Conservation (phyloP, 2,888 invertebrate species). For the Morpho helenor region DNA sequence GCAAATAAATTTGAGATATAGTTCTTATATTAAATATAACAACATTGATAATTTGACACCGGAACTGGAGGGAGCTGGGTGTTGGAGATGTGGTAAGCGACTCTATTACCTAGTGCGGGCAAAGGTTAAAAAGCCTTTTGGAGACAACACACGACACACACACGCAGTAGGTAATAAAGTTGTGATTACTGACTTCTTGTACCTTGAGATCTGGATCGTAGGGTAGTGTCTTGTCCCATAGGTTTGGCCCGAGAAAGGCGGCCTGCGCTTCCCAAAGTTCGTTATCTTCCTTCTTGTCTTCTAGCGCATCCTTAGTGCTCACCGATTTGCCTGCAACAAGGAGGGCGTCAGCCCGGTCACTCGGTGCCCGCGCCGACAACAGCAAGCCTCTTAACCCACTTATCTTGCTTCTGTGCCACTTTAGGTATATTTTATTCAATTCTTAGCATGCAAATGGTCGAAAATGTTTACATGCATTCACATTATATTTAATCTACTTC, state of each 20-base stretch:
- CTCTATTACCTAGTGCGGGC: conserved; percentile 67
- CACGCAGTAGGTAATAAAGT: conserved; percentile 69
- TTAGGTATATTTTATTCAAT: too few species aligned
- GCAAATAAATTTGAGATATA: not conserved
- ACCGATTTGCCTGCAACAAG: conserved; percentile 82
- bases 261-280: conserved; percentile 96
- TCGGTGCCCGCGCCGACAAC: conserved; percentile 38
- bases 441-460: too few species aligned
- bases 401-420: conserved; percentile 9
- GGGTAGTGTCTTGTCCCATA: conserved; percentile 96
- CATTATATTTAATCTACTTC: too few species aligned
- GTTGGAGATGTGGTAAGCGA: conserved; percentile 31
- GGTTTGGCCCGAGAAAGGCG: conserved; percentile 96
- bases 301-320: conserved; percentile 80
- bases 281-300: conserved; percentile 89
- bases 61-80: conserved; percentile 3
- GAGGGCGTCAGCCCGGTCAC: conserved; percentile 55
- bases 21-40: conserved; percentile 1
- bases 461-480: too few species aligned
- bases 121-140: conserved; percentile 41
- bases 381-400: conserved; percentile 22
- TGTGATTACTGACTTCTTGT: conserved; percentile 82
- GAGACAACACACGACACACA: conserved; percentile 54
- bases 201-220: conserved; percentile 98
- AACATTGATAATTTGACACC: conserved; percentile 9